Base-by-base conservation (phyloP, 2,797 vertebrate species). In the Rhyacichthys aspro region DNA sequence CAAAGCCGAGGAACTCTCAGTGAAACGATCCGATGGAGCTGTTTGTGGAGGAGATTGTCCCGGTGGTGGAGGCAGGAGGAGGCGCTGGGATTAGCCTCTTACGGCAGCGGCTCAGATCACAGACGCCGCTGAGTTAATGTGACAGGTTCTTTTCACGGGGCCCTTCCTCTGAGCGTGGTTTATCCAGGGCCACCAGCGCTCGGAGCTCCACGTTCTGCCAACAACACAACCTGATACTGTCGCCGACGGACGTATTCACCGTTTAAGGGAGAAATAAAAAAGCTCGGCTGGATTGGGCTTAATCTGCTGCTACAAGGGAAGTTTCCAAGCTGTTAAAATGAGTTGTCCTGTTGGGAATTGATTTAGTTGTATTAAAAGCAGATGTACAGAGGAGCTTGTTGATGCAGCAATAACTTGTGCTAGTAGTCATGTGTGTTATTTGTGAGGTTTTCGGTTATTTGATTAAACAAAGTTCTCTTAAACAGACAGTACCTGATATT, bases 1-100 rank as follows among this genome's bases (percentile, higher is more conserved):
- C 72, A 83, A 81, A 80, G 65, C 44, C 55, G 43, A 68, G 64
- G 48, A 55, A 61, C 67, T 67, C 57, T 36, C 50, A 65, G 63
- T 83, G 82, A 81, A 86, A 88, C 89, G 68, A 90, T 84, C 83
- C 83, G 82, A 88, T 89, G 85, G 87, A 84, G 86, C 80, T 80
- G 82, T 87, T 76, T 76, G 84, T 55, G 67, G 73, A 76, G 81
- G 83, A 86, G 84, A 86, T 81, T 76, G 86, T 79, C 75, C 50
- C 0, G 45, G 86, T 85, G 85, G 88, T 85, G 79, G 86, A 86
- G 81, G 81, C 67, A 78, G 81, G 44, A 54, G 70, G 77, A 84
- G 73, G 79, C 67, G 78, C 73, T 67, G 53, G 88, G 90, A 90
- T 91, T 86, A 89, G 76, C 80, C 80, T 82, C 79, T 88, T 89